These are phyloP conservation scores for Scytalopus superciliaris DNA, from an alignment of 2,113 vertebrate genomes.

Conservation along the genomic window DNA sequence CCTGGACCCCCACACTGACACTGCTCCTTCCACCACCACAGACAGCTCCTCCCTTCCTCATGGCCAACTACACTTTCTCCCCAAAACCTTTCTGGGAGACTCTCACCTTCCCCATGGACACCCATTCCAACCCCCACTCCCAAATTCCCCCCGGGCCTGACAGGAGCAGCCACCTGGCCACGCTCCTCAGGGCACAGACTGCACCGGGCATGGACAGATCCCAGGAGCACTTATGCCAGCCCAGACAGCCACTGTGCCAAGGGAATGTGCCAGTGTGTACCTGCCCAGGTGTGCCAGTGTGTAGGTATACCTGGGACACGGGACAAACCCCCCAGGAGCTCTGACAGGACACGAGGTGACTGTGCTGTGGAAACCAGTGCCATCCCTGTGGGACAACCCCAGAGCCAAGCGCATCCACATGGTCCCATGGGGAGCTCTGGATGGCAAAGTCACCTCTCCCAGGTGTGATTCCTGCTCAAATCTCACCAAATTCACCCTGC, in stretches of 20 bases:
- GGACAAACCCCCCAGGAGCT: not conserved
- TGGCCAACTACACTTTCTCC: not conserved
- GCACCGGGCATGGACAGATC: not conserved
- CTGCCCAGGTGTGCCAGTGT: fast-evolving
- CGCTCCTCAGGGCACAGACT: not conserved
- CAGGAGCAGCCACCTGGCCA: not conserved
- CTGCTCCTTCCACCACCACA: not conserved
- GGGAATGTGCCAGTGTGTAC: fast-evolving
- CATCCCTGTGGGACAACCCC: fast-evolving
- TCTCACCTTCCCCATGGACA: not conserved
- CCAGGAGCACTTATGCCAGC: fast-evolving
- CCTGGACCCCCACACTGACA: not conserved
- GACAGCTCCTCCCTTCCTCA: not conserved
- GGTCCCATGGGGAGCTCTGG: not conserved
- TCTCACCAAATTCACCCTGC: not conserved
- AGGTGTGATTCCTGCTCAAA: not conserved
- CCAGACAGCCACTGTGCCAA: fast-evolving
- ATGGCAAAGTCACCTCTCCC: not conserved
- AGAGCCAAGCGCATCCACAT: fast-evolving
- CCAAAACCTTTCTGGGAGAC: not conserved
- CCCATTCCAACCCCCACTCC: not conserved
- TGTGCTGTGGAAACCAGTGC: not conserved
- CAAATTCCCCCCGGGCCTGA: not conserved
- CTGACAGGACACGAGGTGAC: fast-evolving
- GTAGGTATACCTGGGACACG: fast-evolving